phyloP scores from a whole-genome alignment of 2,113 vertebrate species.

The Ciconia stormi region DNA sequence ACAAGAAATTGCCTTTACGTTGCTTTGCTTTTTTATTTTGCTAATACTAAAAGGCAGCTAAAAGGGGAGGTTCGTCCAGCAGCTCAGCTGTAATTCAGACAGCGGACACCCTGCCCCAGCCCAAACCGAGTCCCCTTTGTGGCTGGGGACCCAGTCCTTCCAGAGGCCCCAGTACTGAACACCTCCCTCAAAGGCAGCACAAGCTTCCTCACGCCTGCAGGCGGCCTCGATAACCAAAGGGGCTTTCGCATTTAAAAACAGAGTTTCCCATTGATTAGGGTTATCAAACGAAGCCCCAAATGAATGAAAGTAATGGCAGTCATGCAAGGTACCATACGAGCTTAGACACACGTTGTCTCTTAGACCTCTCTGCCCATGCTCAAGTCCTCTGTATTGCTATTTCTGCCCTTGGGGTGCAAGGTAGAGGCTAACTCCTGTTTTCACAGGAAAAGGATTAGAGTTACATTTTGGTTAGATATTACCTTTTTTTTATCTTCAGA shows the following conservation, averaged over 20 bases:
- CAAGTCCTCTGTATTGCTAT: neutral
- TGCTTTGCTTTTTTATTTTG: neutral
- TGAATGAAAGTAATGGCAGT: neutral
- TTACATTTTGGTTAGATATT: neutral
- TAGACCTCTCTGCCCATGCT: neutral
- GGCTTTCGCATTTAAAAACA: neutral
- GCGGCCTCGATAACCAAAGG: neutral
- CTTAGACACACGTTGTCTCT: neutral
- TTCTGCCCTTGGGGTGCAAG: neutral
- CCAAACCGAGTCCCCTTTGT: neutral
- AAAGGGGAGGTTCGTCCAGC: neutral
- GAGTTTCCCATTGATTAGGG: neutral
- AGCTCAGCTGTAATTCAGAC: neutral
- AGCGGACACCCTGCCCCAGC: neutral
- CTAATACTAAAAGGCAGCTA: neutral
- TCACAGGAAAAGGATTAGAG: neutral
- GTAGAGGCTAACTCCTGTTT: neutral
- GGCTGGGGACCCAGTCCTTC: neutral
- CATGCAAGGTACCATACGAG: fast-evolving
- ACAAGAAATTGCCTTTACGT: neutral
- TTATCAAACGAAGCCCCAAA: neutral
- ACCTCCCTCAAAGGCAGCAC: neutral
- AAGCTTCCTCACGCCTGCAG: neutral
- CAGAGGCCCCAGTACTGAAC: fast-evolving
- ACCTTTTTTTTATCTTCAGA: neutral